Percentiles rank a stretch among this genome's conserved stretches.
Evolutionary conservation across 1,140 invertebrate genomes (phyloP).

Genomic region (Drosophila sp.): DNA sequence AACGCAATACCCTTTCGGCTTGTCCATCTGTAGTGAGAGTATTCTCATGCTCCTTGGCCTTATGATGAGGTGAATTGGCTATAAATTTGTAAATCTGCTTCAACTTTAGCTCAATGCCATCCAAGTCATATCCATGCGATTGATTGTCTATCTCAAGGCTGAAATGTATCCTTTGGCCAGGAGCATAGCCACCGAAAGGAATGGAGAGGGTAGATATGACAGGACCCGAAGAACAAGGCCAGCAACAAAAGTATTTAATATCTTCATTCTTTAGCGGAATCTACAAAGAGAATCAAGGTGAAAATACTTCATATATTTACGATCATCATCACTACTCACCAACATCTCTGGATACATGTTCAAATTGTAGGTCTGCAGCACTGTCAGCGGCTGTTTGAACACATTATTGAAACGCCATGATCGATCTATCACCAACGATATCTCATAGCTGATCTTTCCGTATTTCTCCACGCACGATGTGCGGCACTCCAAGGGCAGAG

Average conservation of each 20-base stretch:
- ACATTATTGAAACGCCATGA: constrained; percentile 90
- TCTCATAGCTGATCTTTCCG: constrained; percentile 87
- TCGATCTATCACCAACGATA: constrained; percentile 87
- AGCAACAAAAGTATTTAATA: constrained; percentile 68
- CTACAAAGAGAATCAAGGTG: constrained; percentile 23
- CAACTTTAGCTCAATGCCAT: constrained; percentile 39
- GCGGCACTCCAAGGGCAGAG: constrained; percentile 85
- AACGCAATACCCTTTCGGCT: constrained; percentile 48
- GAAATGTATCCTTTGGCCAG: constrained; percentile 66
- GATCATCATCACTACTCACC: constrained; percentile 32
- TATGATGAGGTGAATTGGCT: constrained; percentile 44
- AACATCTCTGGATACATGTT: constrained; percentile 84
- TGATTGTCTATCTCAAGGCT: constrained; percentile 64
- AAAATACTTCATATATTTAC: no score
- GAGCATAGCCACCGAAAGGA: constrained; percentile 73
- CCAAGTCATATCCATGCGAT: constrained; percentile 56
- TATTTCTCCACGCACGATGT: constrained; percentile 89
- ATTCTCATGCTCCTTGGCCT: constrained; percentile 34
- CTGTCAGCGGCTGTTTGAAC: constrained; percentile 88
- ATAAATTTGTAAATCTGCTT: constrained; percentile 52
- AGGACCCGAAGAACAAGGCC: constrained; percentile 68
- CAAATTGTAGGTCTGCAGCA: constrained; percentile 89
- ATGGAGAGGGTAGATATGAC: constrained; percentile 58
- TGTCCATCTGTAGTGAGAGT: constrained; percentile 30
- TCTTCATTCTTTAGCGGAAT: constrained; percentile 59